Conservation (phyloP, 64 coral and sea anemone genomes). For the Astreopora myriophthalma region DNA sequence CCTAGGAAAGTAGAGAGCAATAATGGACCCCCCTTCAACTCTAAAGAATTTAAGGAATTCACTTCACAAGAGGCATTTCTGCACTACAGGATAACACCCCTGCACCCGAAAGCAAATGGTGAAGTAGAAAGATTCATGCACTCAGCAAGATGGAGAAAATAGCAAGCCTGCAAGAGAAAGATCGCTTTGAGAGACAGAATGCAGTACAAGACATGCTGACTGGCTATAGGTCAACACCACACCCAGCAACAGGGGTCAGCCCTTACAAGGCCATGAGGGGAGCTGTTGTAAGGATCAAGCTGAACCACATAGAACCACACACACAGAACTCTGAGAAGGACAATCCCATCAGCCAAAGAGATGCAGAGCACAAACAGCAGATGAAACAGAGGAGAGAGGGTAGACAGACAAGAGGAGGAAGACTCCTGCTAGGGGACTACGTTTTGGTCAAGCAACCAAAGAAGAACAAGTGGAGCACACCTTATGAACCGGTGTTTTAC, state of each 20-base stretch:
- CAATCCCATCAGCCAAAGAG: neutral
- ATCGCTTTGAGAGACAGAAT: neutral
- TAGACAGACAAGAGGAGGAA: slow-evolving; percentile 8
- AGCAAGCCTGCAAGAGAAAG: slow-evolving; percentile 43
- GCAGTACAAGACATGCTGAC: slow-evolving; percentile 22
- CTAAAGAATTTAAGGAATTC: slow-evolving; percentile 65
- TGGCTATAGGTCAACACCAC: slow-evolving; percentile 37
- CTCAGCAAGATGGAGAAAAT: slow-evolving; percentile 74
- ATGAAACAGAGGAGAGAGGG: too few species aligned
- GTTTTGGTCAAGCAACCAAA: slow-evolving; percentile 23
- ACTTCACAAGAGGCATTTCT: slow-evolving; percentile 45
- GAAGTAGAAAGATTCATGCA: slow-evolving; percentile 61
- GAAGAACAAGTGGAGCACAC: slow-evolving; percentile 53
- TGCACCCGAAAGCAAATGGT: slow-evolving; percentile 56
- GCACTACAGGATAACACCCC: slow-evolving; percentile 59
- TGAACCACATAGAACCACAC: slow-evolving; percentile 7
- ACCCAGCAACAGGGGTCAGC: slow-evolving; percentile 14
- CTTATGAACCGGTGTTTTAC: slow-evolving; percentile 71
- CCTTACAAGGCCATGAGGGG: slow-evolving; percentile 1
- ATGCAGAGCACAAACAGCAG: slow-evolving; percentile 21
- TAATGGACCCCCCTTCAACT: slow-evolving; percentile 75
- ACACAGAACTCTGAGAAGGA: too few species aligned
- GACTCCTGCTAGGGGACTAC: slow-evolving; percentile 59
- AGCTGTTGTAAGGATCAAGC: slow-evolving; percentile 37
- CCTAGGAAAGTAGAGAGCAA: slow-evolving; percentile 44